These are phyloP conservation scores for Temnothorax unifasciatus DNA, from an alignment of 2,888 invertebrate species.

Conservation along the genomic window DNA sequence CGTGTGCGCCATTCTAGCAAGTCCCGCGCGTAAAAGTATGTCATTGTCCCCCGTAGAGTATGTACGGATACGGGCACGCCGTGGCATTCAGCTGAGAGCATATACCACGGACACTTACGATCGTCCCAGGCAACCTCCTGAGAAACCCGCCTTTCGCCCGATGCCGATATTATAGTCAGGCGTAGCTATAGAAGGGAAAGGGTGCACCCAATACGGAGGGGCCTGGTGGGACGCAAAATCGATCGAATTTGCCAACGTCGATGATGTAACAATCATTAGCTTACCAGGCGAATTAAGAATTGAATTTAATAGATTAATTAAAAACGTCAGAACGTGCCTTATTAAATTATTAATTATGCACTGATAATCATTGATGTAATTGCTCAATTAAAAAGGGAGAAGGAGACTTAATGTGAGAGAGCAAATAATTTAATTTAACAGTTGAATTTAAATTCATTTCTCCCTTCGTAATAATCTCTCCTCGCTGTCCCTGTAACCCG, in stretches of 20 bases:
- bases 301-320: slow-evolving; percentile 20
- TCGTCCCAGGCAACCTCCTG: slow-evolving; percentile 65
- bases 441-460: background rate
- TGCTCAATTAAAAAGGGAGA: background rate
- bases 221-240: slow-evolving; percentile 2
- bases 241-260: slow-evolving; percentile 15
- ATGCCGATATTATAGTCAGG: slow-evolving; percentile 9
- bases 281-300: background rate
- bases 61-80: slow-evolving; percentile 19
- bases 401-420: background rate
- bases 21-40: slow-evolving; percentile 51
- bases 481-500: slow-evolving; percentile 68
- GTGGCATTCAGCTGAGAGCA: slow-evolving; percentile 55
- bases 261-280: slow-evolving; percentile 28
- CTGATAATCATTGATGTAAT: slow-evolving; percentile 7
- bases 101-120: slow-evolving; percentile 61
- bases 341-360: slow-evolving; percentile 30
- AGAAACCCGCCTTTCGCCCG: slow-evolving; percentile 75
- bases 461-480: slow-evolving; percentile 20
- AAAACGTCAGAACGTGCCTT: background rate
- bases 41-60: slow-evolving; percentile 45
- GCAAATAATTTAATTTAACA: slow-evolving; percentile 4
- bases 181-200: slow-evolving; percentile 32
- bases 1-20: slow-evolving; percentile 14
- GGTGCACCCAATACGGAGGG: slow-evolving; percentile 6